Evolutionary conservation across 2,113 vertebrate species (phyloP), one percentile per base, ranked within the genome.

Genomic region (Oreochromis spilurus): DNA sequence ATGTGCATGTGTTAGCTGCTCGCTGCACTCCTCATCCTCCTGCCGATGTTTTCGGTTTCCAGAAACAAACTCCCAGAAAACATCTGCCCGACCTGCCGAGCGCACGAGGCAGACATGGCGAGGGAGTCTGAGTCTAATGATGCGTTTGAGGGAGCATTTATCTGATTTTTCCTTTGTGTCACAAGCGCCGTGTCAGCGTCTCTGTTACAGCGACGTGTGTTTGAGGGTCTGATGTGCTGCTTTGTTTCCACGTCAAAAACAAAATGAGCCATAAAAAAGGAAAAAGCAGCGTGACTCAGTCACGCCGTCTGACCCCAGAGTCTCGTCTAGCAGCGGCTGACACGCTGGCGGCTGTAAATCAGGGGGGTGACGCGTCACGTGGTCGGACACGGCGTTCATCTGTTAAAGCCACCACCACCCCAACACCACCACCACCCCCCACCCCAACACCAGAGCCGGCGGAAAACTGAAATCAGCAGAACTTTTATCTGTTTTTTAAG

Each of bases 251-350:
- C 1, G 10, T 13, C 43, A 11, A 31, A 75, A 31, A 29, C 45
- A 52, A 75, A 29, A 48, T 5, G 16, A 75, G 43, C 14, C 24
- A 1, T 7, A 19, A 31, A 77, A 75, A 77, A 34, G 16, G 26
- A 19, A 77, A 52, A 34, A 48, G 45, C 38, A 13, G 65, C 17
- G 6, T 14, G 65, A 40, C 2, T 9, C 36, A 1, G n/a, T 9
- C 65, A 70, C 36, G 58, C 16, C 3, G 17, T 43, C 3, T 70
- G 65, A 72, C 67, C 67, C 67, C 67, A 72, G 14, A 26, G 9
- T 72, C 67, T 72, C 21, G 38, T 72, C 67, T 72, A 38, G 67
- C 67, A 72, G 67, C 21, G 8, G 21, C 67, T 72, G 40, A 72
- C 40, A 72, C 2, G 10, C 26, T 10, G 29, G 45, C 10, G 4